These are phyloP conservation scores for Chaunax sp. DNA, from an alignment of 2,797 vertebrate species.

Conservation along the genomic window DNA sequence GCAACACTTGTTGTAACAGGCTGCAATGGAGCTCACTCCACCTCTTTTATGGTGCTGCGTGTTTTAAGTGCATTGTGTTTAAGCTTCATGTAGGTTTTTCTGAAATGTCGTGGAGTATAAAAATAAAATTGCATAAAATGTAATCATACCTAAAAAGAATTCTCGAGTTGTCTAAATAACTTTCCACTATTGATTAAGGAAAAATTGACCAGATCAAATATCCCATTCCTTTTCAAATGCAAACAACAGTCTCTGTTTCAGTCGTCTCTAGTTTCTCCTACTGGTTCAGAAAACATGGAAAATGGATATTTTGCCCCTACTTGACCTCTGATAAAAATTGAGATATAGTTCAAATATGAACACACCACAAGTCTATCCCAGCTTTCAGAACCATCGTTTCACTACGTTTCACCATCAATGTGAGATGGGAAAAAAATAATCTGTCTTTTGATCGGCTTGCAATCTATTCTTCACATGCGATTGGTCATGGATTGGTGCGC, in stretches of 20 bases:
- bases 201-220: background rate
- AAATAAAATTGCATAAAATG: background rate
- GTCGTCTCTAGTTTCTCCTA: no score
- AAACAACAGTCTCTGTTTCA: no score
- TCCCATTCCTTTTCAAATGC: background rate
- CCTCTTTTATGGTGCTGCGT: no score
- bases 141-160: background rate
- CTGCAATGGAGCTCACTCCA: no score
- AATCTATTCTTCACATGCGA: conserved; percentile 76
- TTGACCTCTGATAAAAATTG: conserved; percentile 16
- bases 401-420: background rate
- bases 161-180: background rate
- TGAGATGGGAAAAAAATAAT: conserved; percentile 5
- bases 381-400: background rate
- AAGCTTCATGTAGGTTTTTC: background rate
- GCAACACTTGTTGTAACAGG: no score
- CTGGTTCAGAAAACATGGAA: no score
- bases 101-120: background rate
- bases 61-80: background rate
- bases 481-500: conserved; percentile 80
- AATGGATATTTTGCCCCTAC: background rate
- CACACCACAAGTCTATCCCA: background rate
- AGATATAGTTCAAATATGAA: conserved; percentile 4
- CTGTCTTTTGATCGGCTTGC: conserved; percentile 29
- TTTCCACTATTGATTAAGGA: background rate